A percentile compares a stretch with the other conserved stretches of the same genome.
phyloP scores from a whole-genome alignment of 2,888 invertebrate genomes.

The Tachina lurida region DNA sequence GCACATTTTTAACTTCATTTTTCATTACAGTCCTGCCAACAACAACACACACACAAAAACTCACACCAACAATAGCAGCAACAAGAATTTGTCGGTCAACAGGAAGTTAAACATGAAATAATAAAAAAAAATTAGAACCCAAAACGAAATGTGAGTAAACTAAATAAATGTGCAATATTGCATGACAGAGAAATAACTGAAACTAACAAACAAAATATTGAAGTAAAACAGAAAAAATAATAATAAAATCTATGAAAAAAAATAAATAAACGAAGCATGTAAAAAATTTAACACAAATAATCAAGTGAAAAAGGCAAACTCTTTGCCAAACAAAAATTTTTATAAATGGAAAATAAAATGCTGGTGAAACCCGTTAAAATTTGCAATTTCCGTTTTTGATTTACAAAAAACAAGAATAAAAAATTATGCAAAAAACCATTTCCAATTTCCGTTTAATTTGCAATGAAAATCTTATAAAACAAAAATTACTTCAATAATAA shows the following conservation, averaged over 20 bases:
- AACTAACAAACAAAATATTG: constrained; percentile 24
- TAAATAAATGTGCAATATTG: constrained; percentile 62
- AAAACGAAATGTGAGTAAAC: constrained; percentile 40
- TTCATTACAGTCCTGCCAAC: constrained; percentile 42
- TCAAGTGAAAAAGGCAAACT: constrained; percentile 11
- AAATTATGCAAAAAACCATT: constrained; percentile 25
- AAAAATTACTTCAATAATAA: constrained; percentile 1
- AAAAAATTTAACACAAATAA: constrained; percentile 27
- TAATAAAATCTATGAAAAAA: not conserved
- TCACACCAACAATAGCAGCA: not conserved
- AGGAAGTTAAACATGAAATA: constrained; percentile 65
- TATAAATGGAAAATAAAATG: constrained; percentile 55
- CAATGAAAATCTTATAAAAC: constrained; percentile 39
- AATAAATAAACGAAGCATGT: constrained; percentile 9
- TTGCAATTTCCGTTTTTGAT: constrained; percentile 75
- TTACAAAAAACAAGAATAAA: constrained; percentile 3
- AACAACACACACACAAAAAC: not conserved
- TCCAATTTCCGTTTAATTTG: constrained; percentile 65
- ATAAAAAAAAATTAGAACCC: not conserved
- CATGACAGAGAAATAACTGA: constrained; percentile 55
- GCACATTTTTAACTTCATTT: constrained; percentile 12
- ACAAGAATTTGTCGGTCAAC: constrained; percentile 59
- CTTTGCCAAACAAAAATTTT: not conserved
- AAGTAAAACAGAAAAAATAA: not conserved
- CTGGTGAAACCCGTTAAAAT: constrained; percentile 71